Conservation (phyloP, 2,888 invertebrate species). For the Cephus pulcher region DNA sequence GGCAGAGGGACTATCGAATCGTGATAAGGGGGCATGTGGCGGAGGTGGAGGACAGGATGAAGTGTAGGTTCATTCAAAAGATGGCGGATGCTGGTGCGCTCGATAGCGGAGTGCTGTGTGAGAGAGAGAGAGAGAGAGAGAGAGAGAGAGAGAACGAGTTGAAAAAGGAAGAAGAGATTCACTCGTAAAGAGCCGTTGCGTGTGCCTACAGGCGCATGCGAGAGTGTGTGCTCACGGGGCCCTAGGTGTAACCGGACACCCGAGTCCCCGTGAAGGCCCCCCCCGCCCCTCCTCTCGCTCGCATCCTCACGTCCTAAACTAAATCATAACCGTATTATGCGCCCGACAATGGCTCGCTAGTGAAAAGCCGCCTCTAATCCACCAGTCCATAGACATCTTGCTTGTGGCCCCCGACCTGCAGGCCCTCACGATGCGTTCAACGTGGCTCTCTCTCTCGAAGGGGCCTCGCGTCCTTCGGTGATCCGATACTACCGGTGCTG, state of each 20-base stretch:
- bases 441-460: too few species aligned
- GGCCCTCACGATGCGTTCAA: conserved; percentile 1
- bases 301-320: conserved; percentile 54
- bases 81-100: too few species aligned
- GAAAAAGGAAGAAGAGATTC: conserved; percentile 24
- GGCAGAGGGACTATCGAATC: too few species aligned
- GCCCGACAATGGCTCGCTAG: conserved; percentile 40
- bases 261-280: conserved; percentile 43
- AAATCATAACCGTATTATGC: conserved; percentile 65
- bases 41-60: too few species aligned
- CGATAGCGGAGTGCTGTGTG: too few species aligned
- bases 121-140: conserved; percentile 2
- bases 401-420: conserved; percentile 29
- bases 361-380: conserved; percentile 63
- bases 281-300: conserved; percentile 31
- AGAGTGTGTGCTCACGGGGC: conserved; percentile 44
- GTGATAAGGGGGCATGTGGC: too few species aligned
- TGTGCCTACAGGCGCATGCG: conserved; percentile 38
- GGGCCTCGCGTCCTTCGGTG: too few species aligned
- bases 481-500: too few species aligned
- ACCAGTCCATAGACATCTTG: conserved; percentile 53
- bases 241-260: conserved; percentile 58
- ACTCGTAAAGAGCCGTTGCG: not conserved
- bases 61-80: too few species aligned
- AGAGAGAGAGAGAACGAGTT: conserved; percentile 15